phyloP scores from a whole-genome alignment of 2,113 vertebrate species.

The Oncorhynchus kisutch region DNA sequence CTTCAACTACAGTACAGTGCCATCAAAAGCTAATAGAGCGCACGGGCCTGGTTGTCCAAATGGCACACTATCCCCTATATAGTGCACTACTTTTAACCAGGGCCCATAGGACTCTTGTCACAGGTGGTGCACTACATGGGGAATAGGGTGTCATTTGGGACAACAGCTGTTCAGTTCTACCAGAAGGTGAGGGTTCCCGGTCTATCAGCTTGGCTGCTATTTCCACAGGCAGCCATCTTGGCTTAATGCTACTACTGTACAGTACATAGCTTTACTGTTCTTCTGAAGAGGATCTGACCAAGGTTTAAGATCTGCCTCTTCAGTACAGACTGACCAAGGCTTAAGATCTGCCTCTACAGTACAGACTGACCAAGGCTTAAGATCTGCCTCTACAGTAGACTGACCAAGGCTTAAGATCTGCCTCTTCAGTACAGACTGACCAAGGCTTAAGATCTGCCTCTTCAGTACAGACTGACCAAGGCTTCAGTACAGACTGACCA shows the following conservation, averaged over 20 bases:
- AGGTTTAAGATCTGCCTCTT: neutral
- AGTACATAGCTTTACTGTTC: no score
- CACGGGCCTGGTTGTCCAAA: no score
- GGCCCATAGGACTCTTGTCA: no score
- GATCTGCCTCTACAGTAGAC: neutral
- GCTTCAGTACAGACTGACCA: neutral
- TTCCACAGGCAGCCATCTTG: constrained; percentile 26
- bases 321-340: neutral
- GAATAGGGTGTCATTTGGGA: no score
- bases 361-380: neutral
- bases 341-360: neutral
- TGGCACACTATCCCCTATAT: no score
- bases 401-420: neutral
- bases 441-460: neutral
- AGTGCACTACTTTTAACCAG: no score
- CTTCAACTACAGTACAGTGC: constrained; percentile 10
- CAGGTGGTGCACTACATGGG: no score
- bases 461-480: neutral
- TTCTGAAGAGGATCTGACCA: constrained; percentile 2
- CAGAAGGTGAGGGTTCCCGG: constrained; percentile 14
- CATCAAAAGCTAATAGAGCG: constrained; percentile 23
- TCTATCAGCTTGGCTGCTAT: constrained; percentile 40
- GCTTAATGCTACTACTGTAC: neutral
- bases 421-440: neutral
- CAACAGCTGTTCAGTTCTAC: constrained; percentile 13